Base-by-base conservation (phyloP, 2,113 vertebrate genomes). In the Stigmatopora argus region DNA sequence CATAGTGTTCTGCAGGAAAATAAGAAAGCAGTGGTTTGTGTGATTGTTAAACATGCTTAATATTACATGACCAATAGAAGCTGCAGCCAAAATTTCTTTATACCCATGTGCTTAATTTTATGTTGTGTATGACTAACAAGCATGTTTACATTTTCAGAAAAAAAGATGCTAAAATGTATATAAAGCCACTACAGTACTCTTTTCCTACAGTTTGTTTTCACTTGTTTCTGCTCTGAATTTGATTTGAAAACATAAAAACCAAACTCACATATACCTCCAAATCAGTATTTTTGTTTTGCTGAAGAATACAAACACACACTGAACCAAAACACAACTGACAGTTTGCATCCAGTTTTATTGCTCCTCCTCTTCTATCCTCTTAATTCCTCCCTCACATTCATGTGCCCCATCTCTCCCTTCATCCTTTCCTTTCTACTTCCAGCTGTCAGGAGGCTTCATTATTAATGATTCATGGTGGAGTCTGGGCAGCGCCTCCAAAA, bases 401-500 rank as follows among this genome's bases (percentile, higher is more conserved):
- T 58, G 18, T 38, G 58, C 62, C 23, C 63, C 64, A 26, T n/a
- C 9, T 23, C 49, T 19, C 47, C 17, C 48, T 47, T 60, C 70
- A 23, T 52, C 63, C 38, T 56, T 61, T 64, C 62, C 63, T 69
- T 72, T 68, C 80, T 67, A 55, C 71, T 78, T 83, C 83, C 86
- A 87, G 83, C 86, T 89, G 87, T 89, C 87, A 87, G 75, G 71
- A 86, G 78, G 80, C 84, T 86, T 87, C 83, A 84, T 86, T 85
- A 89, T 89, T 87, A 89, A 89, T 87, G 82, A 89, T 89, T 89
- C 83, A 89, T 87, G 73, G 74, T 34, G 46, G 71, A 83, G 82
- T 84, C 83, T 87, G 83, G 86, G 82, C 79, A 85, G 86, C 79
- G 84, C 70, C 51, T 87, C 78, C 82, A 78, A 84, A 86, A 84